Conservation (phyloP, 1,140 invertebrate species). For the Drosophila equinoxialis region DNA sequence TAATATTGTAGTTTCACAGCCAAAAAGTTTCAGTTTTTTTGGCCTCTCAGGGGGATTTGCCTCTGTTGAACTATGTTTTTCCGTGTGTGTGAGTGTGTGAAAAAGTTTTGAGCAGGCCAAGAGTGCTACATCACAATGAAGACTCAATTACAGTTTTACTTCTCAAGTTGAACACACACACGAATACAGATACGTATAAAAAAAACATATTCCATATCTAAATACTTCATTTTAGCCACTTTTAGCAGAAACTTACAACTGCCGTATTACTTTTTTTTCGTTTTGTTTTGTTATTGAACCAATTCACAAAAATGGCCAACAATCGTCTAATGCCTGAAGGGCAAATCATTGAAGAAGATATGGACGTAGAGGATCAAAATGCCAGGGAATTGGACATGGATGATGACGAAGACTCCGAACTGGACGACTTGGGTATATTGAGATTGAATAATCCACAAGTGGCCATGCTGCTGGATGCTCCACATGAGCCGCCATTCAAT, state of each 20-base stretch:
- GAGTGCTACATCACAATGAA: conserved; percentile 11
- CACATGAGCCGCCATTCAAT: conserved; percentile 52
- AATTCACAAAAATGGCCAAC: conserved; percentile 18
- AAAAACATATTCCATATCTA: neutral
- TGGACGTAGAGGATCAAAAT: neutral
- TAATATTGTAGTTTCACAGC: conserved; percentile 11
- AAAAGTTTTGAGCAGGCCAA: conserved; percentile 11
- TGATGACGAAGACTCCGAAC: conserved; percentile 19
- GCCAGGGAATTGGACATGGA: conserved; percentile 8
- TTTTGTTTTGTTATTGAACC: neutral
- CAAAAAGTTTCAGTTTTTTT: conserved; percentile 15
- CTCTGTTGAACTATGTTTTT: neutral
- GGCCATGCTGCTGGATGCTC: conserved; percentile 53
- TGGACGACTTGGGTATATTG: conserved; percentile 30
- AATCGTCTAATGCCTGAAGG: conserved; percentile 25
- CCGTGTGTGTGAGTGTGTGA: neutral
- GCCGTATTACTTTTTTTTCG: conserved; percentile 27
- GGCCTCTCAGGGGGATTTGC: neutral
- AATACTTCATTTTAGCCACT: conserved; percentile 3
- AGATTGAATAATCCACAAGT: conserved; percentile 30
- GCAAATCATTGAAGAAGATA: conserved; percentile 15
- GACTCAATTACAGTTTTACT: conserved; percentile 11
- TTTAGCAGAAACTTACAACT: conserved; percentile 24
- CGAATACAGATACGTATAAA: neutral
- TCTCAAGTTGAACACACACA: conserved; percentile 1